Evolutionary conservation across 1,140 invertebrate species (phyloP).

Genomic region (Drosophila parabipectinata): DNA sequence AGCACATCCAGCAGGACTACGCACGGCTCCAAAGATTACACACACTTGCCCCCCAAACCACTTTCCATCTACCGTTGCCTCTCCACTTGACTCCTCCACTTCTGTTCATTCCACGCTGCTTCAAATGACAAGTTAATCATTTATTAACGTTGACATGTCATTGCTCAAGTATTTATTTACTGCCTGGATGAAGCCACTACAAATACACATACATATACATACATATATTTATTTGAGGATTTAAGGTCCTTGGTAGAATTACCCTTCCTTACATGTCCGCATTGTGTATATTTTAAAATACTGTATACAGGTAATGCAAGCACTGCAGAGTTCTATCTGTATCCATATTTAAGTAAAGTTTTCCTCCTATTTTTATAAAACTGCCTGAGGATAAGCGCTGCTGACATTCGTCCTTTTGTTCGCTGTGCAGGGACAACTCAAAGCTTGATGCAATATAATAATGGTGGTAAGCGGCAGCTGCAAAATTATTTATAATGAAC

Average conservation of each 20-base stretch:
- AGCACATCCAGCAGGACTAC: conserved; percentile 2
- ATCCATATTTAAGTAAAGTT: too few species aligned
- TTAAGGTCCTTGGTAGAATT: conserved; percentile 7
- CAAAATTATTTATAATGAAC: conserved; percentile 81
- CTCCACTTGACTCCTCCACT: conserved; percentile 12
- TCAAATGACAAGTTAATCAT: conserved; percentile 77
- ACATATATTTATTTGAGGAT: conserved; percentile 2
- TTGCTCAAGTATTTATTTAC: conserved; percentile 80
- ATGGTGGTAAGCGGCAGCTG: conserved; percentile 53
- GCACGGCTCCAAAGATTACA: conserved; percentile 34
- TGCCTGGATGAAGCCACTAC: conserved; percentile 43
- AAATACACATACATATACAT: conserved; percentile 7
- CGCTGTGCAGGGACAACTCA: not conserved
- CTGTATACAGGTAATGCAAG: too few species aligned
- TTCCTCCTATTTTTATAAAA: not conserved
- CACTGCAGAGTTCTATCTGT: too few species aligned
- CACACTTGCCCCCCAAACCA: conserved; percentile 16
- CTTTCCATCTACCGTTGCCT: not conserved
- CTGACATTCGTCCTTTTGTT: not conserved
- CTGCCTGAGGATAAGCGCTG: not conserved
- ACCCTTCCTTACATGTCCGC: not conserved
- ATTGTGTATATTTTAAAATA: too few species aligned
- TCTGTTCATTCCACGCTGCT: conserved; percentile 30
- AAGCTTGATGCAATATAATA: conserved; percentile 30
- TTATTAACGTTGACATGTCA: conserved; percentile 80